Base-by-base conservation (phyloP, 2,888 invertebrate genomes). In the Brenthis ino region DNA sequence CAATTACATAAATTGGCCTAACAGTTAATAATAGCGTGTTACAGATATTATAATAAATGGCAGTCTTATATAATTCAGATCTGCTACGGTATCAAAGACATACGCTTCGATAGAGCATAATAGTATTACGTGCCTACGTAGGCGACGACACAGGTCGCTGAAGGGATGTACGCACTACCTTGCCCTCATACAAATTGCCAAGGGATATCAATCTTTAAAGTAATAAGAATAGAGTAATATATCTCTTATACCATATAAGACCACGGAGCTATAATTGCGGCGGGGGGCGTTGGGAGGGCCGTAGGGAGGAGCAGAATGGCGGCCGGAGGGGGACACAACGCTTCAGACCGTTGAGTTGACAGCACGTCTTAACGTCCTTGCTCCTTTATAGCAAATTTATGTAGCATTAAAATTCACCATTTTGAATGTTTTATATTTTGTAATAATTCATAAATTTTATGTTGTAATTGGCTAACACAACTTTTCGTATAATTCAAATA, bases 201-300 rank as follows among this genome's bases (percentile, higher is more conserved):
- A 71, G 77, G 82, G 76, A 90, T 84, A 88, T 87, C 88, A 88
- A 90, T 88, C 92, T 89, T 89, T 92, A 91, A 87, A 81, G 68
- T 77, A 75, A 75, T 75, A 76, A 77, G 72, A 74, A 79, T 89
- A 92, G 86, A 88, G 88, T 84, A 82, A 83, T 82, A 80, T 87
- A 86, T 86, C 81, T 81, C 80, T 81, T 79, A 85, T 43, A 76
- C 80, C 81, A 81, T 60, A 12, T 73, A 80, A 81, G 80, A 67
- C 57, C 65, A 70, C 67, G 58, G 65, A 56, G 67, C 65, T 71
- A 82, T 89, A 86, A 87, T 87, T 86, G 88, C 82, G 84, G 87
- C 83, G 87, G 89, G 85, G 84, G 91, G 91, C 90, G 91, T 84
- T 90, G 89, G 91, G 92, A 86, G 91, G 89, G 83, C 76, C 87